These are phyloP conservation scores for Cactoblastis cactorum DNA, from an alignment of 2,888 invertebrate species.

Conservation along the genomic window DNA sequence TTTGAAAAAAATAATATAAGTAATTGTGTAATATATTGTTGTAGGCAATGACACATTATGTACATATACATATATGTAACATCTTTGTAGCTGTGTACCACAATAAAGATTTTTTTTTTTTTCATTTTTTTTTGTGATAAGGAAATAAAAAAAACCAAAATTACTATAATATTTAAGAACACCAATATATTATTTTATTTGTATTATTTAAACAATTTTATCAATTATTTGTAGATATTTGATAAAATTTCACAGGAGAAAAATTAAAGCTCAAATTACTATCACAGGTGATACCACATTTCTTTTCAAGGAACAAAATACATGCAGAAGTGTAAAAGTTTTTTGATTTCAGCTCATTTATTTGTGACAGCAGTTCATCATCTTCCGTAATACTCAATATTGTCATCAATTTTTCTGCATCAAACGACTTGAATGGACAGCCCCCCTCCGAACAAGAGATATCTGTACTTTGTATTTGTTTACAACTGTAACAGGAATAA, in stretches of 20 bases:
- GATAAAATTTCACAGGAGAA: constrained; percentile 62
- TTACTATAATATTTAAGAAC: background rate
- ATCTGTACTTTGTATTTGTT: constrained; percentile 75
- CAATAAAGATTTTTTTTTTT: too few relatives aligned
- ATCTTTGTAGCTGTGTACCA: too few relatives aligned
- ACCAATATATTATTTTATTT: background rate
- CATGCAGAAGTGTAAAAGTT: constrained; percentile 51
- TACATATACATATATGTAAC: too few relatives aligned
- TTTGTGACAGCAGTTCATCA: constrained; percentile 39
- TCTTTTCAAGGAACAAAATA: constrained; percentile 37
- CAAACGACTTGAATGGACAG: constrained; percentile 82
- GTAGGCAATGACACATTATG: too few relatives aligned
- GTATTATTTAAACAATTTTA: too few relatives aligned
- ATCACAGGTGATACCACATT: constrained; percentile 40
- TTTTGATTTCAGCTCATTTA: constrained; percentile 45
- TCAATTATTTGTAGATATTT: constrained; percentile 27
- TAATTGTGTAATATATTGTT: too few relatives aligned
- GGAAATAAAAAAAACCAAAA: too few relatives aligned
- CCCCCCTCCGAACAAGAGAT: constrained; percentile 78
- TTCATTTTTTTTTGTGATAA: too few relatives aligned
- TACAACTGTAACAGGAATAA: constrained; percentile 81
- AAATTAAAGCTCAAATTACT: constrained; percentile 49
- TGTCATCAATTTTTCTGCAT: constrained; percentile 52
- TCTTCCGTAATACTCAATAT: constrained; percentile 40
- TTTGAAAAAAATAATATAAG: too few relatives aligned